phyloP scores from a whole-genome alignment of 1,140 invertebrate genomes.

The Lucilia cuprina region DNA sequence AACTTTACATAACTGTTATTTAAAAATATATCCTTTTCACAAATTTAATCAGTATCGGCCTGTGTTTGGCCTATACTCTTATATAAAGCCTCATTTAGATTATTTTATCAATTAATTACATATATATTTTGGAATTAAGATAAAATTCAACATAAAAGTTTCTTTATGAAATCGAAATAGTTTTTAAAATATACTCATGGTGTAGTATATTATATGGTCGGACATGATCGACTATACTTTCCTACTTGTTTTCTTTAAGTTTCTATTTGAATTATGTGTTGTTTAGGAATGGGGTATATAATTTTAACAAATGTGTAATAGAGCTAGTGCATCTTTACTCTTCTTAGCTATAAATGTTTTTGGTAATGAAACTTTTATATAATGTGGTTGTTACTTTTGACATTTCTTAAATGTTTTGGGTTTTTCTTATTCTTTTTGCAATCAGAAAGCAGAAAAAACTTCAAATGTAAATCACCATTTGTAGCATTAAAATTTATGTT shows the following conservation, averaged over 20 bases:
- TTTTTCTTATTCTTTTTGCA: neutral
- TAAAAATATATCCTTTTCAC: no score
- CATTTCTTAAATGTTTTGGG: constrained; percentile 10
- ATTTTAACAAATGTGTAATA: neutral
- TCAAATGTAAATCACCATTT: neutral
- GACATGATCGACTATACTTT: no score
- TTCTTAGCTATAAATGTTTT: neutral
- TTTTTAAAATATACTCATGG: no score
- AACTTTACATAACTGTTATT: no score
- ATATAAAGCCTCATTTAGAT: no score
- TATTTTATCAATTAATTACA: no score
- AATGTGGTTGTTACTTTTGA: constrained; percentile 1
- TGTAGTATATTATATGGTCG: no score
- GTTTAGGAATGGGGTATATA: neutral
- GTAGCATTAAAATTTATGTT: neutral
- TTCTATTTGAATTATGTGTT: neutral
- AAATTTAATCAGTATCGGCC: no score
- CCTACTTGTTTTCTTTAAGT: neutral
- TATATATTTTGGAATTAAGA: no score
- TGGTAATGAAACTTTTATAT: neutral
- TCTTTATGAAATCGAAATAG: no score
- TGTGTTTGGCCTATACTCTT: no score
- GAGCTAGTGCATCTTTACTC: neutral
- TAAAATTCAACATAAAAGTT: no score
- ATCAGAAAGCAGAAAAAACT: neutral